These are phyloP conservation scores for Oncorhynchus tshawytscha DNA, from an alignment of 2,113 vertebrate species.

Conservation along the genomic window DNA sequence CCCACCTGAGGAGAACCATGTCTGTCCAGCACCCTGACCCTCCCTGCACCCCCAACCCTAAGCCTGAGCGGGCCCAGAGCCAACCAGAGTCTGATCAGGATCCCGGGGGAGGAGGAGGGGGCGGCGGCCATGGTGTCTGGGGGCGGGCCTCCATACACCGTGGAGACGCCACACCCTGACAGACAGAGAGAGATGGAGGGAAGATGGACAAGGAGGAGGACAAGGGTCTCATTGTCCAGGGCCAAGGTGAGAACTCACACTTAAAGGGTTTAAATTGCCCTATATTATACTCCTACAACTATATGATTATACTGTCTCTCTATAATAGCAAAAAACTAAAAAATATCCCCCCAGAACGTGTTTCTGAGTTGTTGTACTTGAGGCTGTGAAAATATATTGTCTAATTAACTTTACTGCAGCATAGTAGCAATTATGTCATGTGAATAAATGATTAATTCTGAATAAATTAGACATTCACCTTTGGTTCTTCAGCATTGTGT, in stretches of 20 bases:
- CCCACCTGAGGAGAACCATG: conserved; percentile 93
- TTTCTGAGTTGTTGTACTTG: not conserved
- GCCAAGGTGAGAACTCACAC: conserved; percentile 52
- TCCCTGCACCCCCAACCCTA: conserved; percentile 81
- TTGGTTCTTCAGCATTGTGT: not conserved
- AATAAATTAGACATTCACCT: conserved; percentile 26
- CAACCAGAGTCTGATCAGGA: conserved; percentile 96
- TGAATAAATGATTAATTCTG: conserved; percentile 1
- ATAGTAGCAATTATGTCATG: not conserved
- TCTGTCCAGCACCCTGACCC: conserved; percentile 96
- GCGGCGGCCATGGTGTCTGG: conserved; percentile 75
- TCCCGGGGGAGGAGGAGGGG: conserved; percentile 78
- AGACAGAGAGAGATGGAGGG: conserved; percentile 20
- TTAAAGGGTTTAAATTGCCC: not conserved
- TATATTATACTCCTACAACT: no score
- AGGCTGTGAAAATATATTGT: not conserved
- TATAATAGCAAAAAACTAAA: no score
- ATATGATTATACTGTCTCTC: no score
- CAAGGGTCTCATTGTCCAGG: conserved; percentile 39
- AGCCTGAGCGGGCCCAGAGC: conserved; percentile 96
- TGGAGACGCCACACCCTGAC: conserved; percentile 84
- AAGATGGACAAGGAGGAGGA: conserved; percentile 31
- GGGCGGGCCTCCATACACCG: conserved; percentile 82
- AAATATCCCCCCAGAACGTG: no score
- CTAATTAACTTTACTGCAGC: not conserved